These are phyloP conservation scores for Ficedula albicollis DNA, from an alignment of 2,797 vertebrate genomes.

Conservation along the genomic window DNA sequence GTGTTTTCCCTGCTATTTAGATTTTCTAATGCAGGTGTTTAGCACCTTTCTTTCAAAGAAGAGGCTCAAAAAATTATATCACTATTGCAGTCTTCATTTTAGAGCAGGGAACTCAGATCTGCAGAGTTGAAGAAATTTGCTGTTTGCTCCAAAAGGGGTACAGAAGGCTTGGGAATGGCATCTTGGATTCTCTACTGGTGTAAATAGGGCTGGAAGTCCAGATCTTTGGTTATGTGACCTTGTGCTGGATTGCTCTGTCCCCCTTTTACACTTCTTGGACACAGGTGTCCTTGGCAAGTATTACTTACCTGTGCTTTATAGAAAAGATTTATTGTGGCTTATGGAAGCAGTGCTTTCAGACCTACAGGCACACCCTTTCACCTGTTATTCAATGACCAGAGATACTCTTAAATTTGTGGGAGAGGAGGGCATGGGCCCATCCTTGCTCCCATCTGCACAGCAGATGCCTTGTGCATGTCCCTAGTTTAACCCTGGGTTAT, in stretches of 20 bases:
- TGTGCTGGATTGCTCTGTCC: background rate
- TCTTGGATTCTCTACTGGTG: background rate
- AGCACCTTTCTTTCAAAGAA: background rate
- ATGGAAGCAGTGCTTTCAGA: background rate
- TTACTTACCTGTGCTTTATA: background rate
- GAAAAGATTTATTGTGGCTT: background rate
- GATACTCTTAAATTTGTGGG: background rate
- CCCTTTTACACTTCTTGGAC: background rate
- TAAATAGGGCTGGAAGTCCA: background rate
- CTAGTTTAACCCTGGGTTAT: background rate
- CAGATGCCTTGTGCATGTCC: slow-evolving; percentile 14
- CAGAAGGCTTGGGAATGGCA: background rate
- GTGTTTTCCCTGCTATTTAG: background rate
- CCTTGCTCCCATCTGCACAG: background rate
- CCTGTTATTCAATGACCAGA: background rate
- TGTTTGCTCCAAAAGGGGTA: background rate
- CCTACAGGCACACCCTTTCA: background rate
- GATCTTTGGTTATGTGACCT: background rate
- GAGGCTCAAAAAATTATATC: background rate
- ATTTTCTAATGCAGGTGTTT: background rate
- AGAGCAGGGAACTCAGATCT: background rate
- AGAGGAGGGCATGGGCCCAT: background rate
- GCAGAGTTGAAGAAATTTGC: background rate
- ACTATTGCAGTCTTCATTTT: background rate
- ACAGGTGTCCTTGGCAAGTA: background rate